Base-by-base conservation (phyloP, 2,888 invertebrate species). In the Odontocerum albicorne region DNA sequence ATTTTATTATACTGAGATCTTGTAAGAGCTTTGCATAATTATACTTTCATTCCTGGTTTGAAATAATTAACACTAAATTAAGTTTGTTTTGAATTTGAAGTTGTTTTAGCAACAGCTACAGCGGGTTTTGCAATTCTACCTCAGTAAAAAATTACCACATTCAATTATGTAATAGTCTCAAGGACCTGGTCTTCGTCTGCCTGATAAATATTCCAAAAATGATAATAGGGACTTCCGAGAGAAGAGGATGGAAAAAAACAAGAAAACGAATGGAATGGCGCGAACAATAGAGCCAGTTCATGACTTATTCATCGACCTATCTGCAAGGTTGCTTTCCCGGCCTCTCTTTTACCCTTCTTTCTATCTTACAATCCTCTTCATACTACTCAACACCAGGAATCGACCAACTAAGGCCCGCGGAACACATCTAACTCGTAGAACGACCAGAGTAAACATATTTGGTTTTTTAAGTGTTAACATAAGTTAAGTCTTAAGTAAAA, bases 161-260 rank as follows among this genome's bases (percentile, higher is more conserved):
- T 52, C 45, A 52, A 52, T 52, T 52, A 52, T 52, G 52, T 52
- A 52, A 45, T 45, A 45, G 45, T 44, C 44, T 35, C 39, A 45
- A 45, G 42, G 45, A 36, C 43, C 21, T 22, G 12, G 16, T 12
- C 46, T 39, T 45, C 32, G 38, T 39, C 47, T 19, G 40, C 8
- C 51, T 56, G 46, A 56, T 56, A 56, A 56, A 56, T 56, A 56
- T 56, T 56, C 56, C 36, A 51, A 56, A 56, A 51, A 56, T 56
- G 56, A 52, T 57, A 52, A 52, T 52, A 47, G 39, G 35, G 27
- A 39, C 31, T 21, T n/a, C 33, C 19, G 45, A 16, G 13, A 17
- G 38, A 32, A 33, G 40, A 33, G 16, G 35, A 39, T 40, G 33
- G 16, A 47, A 38, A 40, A 35, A 49, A 54, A 57, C 45, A 54